Base-by-base conservation (phyloP, 2,797 vertebrate genomes). In the Discoglossus pictus region DNA sequence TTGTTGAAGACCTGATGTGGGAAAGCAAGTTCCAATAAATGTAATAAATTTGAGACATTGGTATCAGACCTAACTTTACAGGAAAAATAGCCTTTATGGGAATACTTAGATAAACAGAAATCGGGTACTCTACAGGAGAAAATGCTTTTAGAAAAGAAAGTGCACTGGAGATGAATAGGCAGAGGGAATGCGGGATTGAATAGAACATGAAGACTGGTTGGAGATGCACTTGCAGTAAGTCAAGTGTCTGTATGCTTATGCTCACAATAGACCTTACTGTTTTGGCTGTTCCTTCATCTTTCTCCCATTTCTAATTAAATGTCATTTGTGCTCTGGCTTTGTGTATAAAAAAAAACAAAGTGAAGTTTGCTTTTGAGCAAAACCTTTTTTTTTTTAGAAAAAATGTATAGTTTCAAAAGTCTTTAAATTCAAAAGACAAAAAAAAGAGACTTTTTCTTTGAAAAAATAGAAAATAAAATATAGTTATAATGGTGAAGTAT, bases 161-260 rank as follows among this genome's bases (percentile, higher is more conserved):
- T 48, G 16, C 35, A 20, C 15, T 48, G 12, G 20, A 48, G 46
- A 48, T 58, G 52, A 66, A 66, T 48, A 66, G 63, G 27, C 34
- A 58, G 43, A 48, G 21, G 40, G 27, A 8, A 64, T 44, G 61
- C 35, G 27, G 50, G 50, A 31, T 24, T 66, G 52, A 66, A 58
- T 13, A 66, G 20, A 48, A 58, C 42, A 39, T 48, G 23, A 66
- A 56, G 63, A 66, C 34, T 27, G 34, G 36, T 42, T 56, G 46
- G 42, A 58, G 34, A 66, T 66, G 53, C 47, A 66, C 53, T 66
- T 66, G 53, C 21, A 66, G 34, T 44, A 38, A 66, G 63, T 66
- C 43, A 56, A 65, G 63, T 65, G 12, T 38, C 63, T 56, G 53
- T 56, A 40, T 66, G 34, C 53, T 56, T 43, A 46, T 46, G 40